A percentile compares a stretch with the other conserved stretches of the same genome.
phyloP scores from a whole-genome alignment of 2,888 invertebrate genomes.

The Pomacea canaliculata region DNA sequence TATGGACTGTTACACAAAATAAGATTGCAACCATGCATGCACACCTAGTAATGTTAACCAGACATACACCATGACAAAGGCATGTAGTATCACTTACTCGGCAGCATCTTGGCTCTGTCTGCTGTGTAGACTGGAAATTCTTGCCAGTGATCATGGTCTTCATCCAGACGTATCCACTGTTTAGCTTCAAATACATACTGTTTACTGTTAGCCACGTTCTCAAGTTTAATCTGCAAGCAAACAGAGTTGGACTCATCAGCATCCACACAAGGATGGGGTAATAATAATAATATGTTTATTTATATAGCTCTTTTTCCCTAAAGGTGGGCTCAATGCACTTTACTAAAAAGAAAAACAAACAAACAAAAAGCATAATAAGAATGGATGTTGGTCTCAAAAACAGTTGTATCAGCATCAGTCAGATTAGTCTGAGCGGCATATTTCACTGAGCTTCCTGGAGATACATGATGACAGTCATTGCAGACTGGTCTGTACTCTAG shows the following conservation, averaged over 20 bases:
- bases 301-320: too few relatives aligned
- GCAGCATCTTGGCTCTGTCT: conserved; percentile 30
- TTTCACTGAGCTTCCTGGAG: too few relatives aligned
- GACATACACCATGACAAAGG: too few relatives aligned
- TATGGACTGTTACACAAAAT: background rate
- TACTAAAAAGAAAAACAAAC: too few relatives aligned
- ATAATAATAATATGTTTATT: background rate
- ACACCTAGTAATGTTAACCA: too few relatives aligned
- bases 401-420: too few relatives aligned
- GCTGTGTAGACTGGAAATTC: conserved; percentile 47
- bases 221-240: conserved; percentile 44
- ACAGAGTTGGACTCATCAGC: background rate
- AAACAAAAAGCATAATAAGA: too few relatives aligned
- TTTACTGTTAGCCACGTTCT: conserved; percentile 39
- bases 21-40: background rate
- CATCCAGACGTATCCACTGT: conserved; percentile 41
- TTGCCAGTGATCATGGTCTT: conserved; percentile 49
- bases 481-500: too few relatives aligned
- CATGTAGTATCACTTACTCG: conserved; percentile 29
- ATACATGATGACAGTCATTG: too few relatives aligned
- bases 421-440: too few relatives aligned
- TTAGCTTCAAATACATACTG: conserved; percentile 44
- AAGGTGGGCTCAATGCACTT: too few relatives aligned
- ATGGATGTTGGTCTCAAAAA: too few relatives aligned
- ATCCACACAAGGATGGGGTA: background rate